Conservation (phyloP, 2,113 vertebrate genomes). For the Sander lucioperca region DNA sequence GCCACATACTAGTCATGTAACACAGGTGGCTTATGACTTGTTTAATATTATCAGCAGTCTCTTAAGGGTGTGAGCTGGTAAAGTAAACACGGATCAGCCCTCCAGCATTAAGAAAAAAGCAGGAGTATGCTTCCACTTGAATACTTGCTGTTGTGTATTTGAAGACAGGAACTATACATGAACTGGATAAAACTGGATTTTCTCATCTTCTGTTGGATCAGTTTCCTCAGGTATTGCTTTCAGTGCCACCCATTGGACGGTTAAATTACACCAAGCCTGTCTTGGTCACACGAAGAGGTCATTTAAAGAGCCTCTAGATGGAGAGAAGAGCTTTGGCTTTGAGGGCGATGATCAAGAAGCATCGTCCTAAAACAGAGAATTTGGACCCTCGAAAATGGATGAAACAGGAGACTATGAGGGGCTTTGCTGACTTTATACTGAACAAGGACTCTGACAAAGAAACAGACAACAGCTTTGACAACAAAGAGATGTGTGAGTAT, state of each 20-base stretch:
- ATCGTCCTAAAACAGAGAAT: constrained; percentile 65
- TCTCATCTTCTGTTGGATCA: not conserved
- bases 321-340: constrained; percentile 64
- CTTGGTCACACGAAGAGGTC: not conserved
- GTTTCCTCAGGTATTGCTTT: not conserved
- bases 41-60: constrained; percentile 15
- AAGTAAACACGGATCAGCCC: constrained; percentile 76
- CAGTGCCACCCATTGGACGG: not conserved
- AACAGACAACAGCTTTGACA: constrained; percentile 77
- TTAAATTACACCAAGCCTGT: not conserved
- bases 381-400: constrained; percentile 78
- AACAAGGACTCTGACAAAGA: constrained; percentile 67
- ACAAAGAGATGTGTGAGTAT: constrained; percentile 85
- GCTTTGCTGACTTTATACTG: constrained; percentile 73
- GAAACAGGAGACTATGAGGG: constrained; percentile 60
- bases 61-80: constrained; percentile 74
- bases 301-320: constrained; percentile 61
- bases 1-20: not conserved
- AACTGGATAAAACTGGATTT: not conserved
- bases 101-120: constrained; percentile 14
- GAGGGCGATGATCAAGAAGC: constrained; percentile 64
- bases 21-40: constrained; percentile 18
- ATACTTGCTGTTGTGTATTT: not conserved
- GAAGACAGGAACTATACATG: not conserved
- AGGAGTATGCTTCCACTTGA: constrained; percentile 15